These are phyloP conservation scores for Thalassarche chlororhynchos DNA, from an alignment of 2,113 vertebrate genomes.

Conservation along the genomic window DNA sequence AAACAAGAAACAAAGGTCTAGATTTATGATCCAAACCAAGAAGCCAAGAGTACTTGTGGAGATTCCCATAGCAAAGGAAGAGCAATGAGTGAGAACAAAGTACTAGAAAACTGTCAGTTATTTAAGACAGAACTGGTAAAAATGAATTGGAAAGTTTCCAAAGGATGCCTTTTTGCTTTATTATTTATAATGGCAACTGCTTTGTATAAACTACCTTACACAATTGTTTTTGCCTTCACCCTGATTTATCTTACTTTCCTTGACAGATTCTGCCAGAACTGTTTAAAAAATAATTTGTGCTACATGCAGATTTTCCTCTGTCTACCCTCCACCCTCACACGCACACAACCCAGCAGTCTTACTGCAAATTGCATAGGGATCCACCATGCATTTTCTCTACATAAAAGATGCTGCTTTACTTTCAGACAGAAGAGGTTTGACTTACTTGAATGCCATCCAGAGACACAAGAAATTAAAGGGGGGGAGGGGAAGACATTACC, in stretches of 20 bases:
- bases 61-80: slow-evolving; percentile 5
- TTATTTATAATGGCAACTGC: slow-evolving; percentile 47
- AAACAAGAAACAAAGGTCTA: neutral
- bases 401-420: neutral
- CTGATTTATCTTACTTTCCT: slow-evolving; percentile 19
- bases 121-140: slow-evolving; percentile 47
- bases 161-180: slow-evolving; percentile 27
- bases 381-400: neutral
- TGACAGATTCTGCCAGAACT: slow-evolving; percentile 32
- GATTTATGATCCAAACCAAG: slow-evolving; percentile 3
- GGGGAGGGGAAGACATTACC: neutral
- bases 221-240: slow-evolving; percentile 26
- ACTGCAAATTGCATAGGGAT: neutral
- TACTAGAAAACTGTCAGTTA: slow-evolving; percentile 20
- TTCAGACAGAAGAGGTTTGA: neutral
- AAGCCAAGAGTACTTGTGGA: neutral
- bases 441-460: neutral
- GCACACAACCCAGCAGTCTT: neutral
- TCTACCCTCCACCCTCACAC: neutral
- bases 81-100: slow-evolving; percentile 7
- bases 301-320: neutral
- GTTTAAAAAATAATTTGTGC: slow-evolving; percentile 37
- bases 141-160: slow-evolving; percentile 40
- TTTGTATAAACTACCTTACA: slow-evolving; percentile 45
- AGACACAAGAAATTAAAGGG: neutral